Conservation (phyloP, 2,113 vertebrate species). For the Channa argus region DNA sequence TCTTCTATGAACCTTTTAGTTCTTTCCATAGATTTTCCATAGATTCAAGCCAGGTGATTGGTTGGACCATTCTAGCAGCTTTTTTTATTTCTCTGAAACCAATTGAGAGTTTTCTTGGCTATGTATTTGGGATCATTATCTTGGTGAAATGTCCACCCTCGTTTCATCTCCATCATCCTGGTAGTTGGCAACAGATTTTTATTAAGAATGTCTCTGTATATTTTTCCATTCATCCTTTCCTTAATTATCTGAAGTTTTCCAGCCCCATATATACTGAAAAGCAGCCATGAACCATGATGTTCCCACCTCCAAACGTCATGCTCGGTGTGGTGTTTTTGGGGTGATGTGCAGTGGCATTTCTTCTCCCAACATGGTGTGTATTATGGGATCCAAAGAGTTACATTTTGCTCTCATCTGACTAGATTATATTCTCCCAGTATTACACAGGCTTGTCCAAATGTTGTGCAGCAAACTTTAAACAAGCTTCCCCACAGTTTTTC, state of each 20-base stretch:
- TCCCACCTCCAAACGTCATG: too few species aligned
- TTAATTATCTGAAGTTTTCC: not conserved
- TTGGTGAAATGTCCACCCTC: not conserved
- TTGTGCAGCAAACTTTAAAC: constrained; percentile 7
- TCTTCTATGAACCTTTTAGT: too few species aligned
- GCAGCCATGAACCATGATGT: constrained; percentile 5
- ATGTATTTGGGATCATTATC: constrained; percentile 3
- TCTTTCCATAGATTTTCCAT: too few species aligned
- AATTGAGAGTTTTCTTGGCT: constrained; percentile 5
- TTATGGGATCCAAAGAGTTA: too few species aligned
- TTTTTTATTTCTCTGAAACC: not conserved
- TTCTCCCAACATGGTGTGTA: too few species aligned
- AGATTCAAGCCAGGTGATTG: too few species aligned
- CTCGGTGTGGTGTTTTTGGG: too few species aligned
- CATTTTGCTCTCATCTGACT: not conserved
- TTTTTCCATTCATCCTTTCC: not conserved
- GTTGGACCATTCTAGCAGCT: not conserved
- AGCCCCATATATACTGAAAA: not conserved
- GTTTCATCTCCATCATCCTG: not conserved
- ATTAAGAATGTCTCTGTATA: not conserved
- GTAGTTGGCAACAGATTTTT: not conserved
- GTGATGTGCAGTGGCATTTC: too few species aligned
- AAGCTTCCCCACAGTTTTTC: not conserved
- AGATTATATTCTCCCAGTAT: constrained; percentile 6
- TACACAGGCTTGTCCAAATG: not conserved